phyloP scores from a whole-genome alignment of 2,888 invertebrate species.

The Drosophila emarginata region DNA sequence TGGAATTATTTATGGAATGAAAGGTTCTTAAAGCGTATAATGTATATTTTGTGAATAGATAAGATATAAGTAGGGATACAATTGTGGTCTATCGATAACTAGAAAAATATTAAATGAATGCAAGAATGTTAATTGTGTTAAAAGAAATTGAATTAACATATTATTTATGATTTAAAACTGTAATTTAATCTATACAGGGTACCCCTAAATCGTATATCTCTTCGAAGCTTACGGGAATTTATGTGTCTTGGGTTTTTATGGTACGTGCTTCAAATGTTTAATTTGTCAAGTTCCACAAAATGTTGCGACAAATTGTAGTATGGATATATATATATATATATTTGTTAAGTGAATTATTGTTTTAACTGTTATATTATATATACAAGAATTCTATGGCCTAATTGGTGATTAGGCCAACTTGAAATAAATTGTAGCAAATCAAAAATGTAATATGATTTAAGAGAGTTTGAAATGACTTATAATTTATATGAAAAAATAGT shows the following conservation, averaged over 20 bases:
- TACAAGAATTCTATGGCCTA: neutral
- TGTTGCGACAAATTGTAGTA: conserved; percentile 28
- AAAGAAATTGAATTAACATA: neutral
- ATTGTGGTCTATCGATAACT: no score
- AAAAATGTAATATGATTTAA: no score
- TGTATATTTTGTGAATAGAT: no score
- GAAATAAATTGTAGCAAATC: no score
- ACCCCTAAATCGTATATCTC: neutral
- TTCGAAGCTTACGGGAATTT: conserved; percentile 2
- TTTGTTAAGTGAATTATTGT: conserved; percentile 32
- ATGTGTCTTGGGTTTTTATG: conserved; percentile 22
- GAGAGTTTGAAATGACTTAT: no score
- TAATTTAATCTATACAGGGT: neutral
- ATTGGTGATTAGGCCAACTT: conserved; percentile 18
- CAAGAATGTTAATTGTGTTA: no score
- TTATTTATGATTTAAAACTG: neutral
- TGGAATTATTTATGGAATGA: no score
- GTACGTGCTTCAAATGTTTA: conserved; percentile 62
- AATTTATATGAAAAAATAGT: no score
- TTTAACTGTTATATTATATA: conserved; percentile 14
- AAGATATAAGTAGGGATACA: no score
- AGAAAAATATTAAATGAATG: no score
- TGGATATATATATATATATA: conserved; percentile 11
- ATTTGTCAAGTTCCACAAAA: conserved; percentile 47
- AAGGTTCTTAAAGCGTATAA: no score